These are phyloP conservation scores for Sebastes steindachneri DNA, from an alignment of 2,797 vertebrate genomes.

Conservation along the genomic window DNA sequence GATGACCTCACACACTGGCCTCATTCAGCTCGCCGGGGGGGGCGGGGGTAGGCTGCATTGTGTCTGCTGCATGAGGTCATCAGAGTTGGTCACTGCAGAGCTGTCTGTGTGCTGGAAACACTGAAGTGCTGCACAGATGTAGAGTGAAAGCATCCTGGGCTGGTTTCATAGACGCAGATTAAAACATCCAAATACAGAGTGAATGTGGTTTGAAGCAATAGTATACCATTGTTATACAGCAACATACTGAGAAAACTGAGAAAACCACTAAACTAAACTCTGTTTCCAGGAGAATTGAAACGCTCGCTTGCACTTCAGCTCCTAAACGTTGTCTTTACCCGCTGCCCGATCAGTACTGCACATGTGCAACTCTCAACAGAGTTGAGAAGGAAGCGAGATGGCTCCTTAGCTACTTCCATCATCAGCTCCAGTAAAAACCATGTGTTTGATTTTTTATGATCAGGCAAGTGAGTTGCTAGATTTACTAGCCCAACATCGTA, in stretches of 20 bases:
- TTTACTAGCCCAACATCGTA: too few species aligned
- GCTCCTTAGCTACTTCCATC: too few species aligned
- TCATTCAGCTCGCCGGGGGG: conserved; percentile 56
- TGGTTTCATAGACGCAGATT: not conserved
- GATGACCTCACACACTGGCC: conserved; percentile 77
- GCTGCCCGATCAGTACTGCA: too few species aligned
- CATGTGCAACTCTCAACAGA: too few species aligned
- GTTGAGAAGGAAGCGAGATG: too few species aligned
- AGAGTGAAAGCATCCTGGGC: conserved; percentile 14
- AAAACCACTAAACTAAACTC: too few species aligned
- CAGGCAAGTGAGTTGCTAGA: too few species aligned
- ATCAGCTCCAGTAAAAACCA: too few species aligned
- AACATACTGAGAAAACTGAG: not conserved
- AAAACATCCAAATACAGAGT: not conserved
- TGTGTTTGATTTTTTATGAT: too few species aligned
- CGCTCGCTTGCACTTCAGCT: too few species aligned
- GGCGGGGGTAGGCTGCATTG: conserved; percentile 42
- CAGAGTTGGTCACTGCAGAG: conserved; percentile 34
- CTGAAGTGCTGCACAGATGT: conserved; percentile 34
- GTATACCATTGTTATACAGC: not conserved
- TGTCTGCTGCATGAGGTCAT: conserved; percentile 75
- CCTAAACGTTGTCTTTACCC: too few species aligned
- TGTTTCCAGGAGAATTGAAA: too few species aligned
- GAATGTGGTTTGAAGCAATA: not conserved
- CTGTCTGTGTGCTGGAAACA: conserved; percentile 23